phyloP scores from a whole-genome alignment of 1,140 invertebrate species.

The Leptopilina clavipes region DNA sequence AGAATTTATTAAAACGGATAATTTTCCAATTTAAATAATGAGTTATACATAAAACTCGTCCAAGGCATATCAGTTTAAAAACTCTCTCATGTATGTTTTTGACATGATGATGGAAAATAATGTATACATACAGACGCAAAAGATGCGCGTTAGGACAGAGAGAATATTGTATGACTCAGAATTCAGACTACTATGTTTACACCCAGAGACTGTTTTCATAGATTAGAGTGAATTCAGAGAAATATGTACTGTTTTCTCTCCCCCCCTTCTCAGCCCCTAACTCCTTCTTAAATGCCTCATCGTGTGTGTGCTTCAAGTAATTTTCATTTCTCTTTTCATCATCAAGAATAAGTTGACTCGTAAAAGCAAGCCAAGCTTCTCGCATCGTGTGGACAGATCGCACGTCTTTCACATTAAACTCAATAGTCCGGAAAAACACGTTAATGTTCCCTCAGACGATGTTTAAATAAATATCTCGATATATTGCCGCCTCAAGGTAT shows the following conservation, averaged over 20 bases:
- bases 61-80: background rate
- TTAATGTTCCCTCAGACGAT: background rate
- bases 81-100: background rate
- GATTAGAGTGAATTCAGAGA: background rate
- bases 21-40: conserved; percentile 4
- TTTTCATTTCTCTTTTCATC: conserved; percentile 4
- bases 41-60: background rate
- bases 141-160: background rate
- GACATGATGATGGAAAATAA: too few species aligned
- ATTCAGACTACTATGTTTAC: conserved; percentile 4
- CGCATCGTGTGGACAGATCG: background rate
- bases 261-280: too few species aligned
- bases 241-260: background rate
- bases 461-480: background rate
- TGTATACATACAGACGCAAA: background rate
- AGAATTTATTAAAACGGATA: conserved; percentile 11
- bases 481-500: background rate
- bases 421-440: background rate
- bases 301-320: background rate
- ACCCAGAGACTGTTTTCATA: background rate
- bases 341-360: background rate
- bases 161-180: conserved; percentile 4
- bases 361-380: background rate
- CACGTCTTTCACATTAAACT: background rate
- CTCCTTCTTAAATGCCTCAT: background rate